phyloP scores from a whole-genome alignment of 2,888 invertebrate species.

The Thelaira solivaga region DNA sequence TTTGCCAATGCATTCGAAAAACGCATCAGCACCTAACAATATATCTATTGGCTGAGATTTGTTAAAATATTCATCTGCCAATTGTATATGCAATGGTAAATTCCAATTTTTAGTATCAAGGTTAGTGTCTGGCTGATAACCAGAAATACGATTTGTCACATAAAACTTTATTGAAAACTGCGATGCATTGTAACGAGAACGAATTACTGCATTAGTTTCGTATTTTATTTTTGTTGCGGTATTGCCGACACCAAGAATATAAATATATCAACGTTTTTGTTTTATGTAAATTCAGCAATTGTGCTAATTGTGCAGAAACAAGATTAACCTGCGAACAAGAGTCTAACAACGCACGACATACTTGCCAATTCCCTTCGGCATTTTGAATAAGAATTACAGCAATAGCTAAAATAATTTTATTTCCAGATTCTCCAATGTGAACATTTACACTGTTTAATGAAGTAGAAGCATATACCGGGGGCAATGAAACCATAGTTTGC shows the following conservation, averaged over 20 bases:
- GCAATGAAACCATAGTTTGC: neutral
- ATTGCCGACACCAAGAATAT: neutral
- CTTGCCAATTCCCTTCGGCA: neutral
- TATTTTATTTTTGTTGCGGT: neutral
- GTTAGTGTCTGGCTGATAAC: slow-evolving; percentile 33
- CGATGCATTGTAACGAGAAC: neutral
- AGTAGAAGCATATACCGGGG: neutral
- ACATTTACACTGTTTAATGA: too few relatives aligned
- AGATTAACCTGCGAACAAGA: neutral
- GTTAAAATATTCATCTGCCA: slow-evolving; percentile 47
- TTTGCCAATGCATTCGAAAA: neutral
- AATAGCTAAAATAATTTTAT: neutral
- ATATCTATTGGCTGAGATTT: slow-evolving; percentile 42
- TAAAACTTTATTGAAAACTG: neutral
- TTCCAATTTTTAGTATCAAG: slow-evolving; percentile 35
- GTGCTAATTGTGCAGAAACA: neutral
- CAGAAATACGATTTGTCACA: slow-evolving; percentile 32
- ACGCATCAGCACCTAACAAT: neutral
- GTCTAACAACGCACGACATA: neutral
- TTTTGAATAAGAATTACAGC: neutral
- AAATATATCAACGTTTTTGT: neutral
- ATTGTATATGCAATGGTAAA: slow-evolving; percentile 23
- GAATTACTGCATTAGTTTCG: neutral
- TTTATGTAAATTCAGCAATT: neutral
- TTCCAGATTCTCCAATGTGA: neutral